Evolutionary conservation across 2,113 vertebrate species (phyloP).

Genomic region (Nesospiza acunhae): DNA sequence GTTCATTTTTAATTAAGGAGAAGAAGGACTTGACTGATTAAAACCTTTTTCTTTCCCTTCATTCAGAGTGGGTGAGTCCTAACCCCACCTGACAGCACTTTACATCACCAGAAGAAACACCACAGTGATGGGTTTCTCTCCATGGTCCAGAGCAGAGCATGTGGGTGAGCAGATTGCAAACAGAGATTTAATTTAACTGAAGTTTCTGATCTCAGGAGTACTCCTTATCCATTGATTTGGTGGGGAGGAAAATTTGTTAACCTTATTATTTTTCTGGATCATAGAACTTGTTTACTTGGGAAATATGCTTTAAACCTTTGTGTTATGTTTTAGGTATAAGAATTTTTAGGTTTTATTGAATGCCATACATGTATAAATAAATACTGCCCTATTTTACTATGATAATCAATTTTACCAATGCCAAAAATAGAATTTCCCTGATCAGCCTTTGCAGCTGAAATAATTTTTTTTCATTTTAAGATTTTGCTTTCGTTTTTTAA

Average conservation of each 20-base stretch:
- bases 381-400: background rate
- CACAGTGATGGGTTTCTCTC: background rate
- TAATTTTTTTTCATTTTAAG: background rate
- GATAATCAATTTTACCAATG: background rate
- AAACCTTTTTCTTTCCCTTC: background rate
- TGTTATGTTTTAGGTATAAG: background rate
- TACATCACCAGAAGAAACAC: background rate
- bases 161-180: background rate
- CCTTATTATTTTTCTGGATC: background rate
- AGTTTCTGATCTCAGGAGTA: background rate
- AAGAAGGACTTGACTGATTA: background rate
- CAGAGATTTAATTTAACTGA: background rate
- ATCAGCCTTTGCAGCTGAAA: background rate
- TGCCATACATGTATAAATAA: background rate
- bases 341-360: background rate
- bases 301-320: background rate
- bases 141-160: background rate
- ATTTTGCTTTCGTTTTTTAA: conserved; percentile 37
- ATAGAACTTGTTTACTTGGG: background rate
- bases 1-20: background rate
- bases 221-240: background rate
- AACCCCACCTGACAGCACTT: background rate
- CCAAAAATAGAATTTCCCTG: background rate
- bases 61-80: background rate
- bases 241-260: background rate